Evolutionary conservation across 2,113 vertebrate genomes (phyloP).

Genomic region (Stegostoma tigrinum): DNA sequence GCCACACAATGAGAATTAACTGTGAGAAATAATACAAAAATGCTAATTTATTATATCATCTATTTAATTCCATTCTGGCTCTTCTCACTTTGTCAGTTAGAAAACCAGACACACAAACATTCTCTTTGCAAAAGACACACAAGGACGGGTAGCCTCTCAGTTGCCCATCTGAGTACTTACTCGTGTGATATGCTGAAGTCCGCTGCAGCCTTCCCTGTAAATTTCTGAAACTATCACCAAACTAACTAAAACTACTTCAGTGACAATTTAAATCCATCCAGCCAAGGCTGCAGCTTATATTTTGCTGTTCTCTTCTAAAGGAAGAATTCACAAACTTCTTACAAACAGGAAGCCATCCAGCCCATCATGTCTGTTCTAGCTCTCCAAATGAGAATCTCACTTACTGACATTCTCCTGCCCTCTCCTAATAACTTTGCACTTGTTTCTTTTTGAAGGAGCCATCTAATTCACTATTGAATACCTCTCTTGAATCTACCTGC

Average conservation of each 20-base stretch:
- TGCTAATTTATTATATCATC: not conserved
- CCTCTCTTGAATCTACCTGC: too few relatives aligned
- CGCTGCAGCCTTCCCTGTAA: not conserved
- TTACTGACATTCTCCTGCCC: too few relatives aligned
- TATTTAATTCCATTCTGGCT: not conserved
- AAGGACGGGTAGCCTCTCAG: not conserved
- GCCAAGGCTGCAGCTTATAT: not conserved
- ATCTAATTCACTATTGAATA: too few relatives aligned
- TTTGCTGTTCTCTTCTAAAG: not conserved
- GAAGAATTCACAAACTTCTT: too few relatives aligned
- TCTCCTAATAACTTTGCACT: too few relatives aligned
- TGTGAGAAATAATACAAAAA: not conserved
- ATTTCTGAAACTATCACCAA: not conserved
- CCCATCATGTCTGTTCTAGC: too few relatives aligned
- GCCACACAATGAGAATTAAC: not conserved
- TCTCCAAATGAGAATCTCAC: too few relatives aligned
- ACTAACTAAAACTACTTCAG: not conserved
- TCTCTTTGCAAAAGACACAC: not conserved
- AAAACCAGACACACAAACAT: not conserved
- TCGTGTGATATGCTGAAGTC: not conserved
- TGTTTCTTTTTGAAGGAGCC: too few relatives aligned
- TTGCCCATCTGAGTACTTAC: not conserved
- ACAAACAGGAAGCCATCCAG: too few relatives aligned
- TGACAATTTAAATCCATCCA: not conserved
- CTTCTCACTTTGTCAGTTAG: not conserved